phyloP scores from a whole-genome alignment of 2,113 vertebrate species.

The Bufo gargarizans region DNA sequence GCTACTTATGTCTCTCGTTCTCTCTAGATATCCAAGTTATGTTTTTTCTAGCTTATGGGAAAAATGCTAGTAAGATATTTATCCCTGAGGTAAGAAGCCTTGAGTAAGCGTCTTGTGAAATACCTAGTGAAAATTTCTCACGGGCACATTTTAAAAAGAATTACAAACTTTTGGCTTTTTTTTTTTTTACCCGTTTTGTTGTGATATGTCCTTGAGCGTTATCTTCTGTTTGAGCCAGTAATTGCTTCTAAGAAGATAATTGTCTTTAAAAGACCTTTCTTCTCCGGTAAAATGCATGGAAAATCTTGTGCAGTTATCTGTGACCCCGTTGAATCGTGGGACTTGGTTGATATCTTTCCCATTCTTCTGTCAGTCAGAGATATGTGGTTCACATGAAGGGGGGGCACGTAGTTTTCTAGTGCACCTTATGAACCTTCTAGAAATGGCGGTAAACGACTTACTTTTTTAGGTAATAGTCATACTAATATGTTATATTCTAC shows the following conservation, averaged over 20 bases:
- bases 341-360: background rate
- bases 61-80: background rate
- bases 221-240: slow-evolving; percentile 27
- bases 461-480: background rate
- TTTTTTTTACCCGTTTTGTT: slow-evolving; percentile 8
- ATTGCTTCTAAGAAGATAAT: slow-evolving; percentile 46
- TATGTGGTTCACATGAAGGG: background rate
- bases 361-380: background rate
- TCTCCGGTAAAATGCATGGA: slow-evolving; percentile 1
- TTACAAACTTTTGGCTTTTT: slow-evolving; percentile 4
- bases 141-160: slow-evolving; percentile 6
- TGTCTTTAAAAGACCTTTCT: slow-evolving; percentile 30
- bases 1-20: background rate
- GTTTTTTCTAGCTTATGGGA: background rate
- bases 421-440: background rate
- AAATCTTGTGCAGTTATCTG: slow-evolving; percentile 29
- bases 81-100: background rate
- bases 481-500: too few species aligned
- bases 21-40: background rate
- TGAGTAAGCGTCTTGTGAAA: slow-evolving; percentile 34
- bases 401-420: background rate
- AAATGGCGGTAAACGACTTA: background rate
- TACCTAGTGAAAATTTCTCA: slow-evolving; percentile 27
- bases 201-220: slow-evolving; percentile 41
- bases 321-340: background rate